Evolutionary conservation across 2,113 vertebrate genomes (phyloP).

Genomic region (Microcebus ravelobensis): DNA sequence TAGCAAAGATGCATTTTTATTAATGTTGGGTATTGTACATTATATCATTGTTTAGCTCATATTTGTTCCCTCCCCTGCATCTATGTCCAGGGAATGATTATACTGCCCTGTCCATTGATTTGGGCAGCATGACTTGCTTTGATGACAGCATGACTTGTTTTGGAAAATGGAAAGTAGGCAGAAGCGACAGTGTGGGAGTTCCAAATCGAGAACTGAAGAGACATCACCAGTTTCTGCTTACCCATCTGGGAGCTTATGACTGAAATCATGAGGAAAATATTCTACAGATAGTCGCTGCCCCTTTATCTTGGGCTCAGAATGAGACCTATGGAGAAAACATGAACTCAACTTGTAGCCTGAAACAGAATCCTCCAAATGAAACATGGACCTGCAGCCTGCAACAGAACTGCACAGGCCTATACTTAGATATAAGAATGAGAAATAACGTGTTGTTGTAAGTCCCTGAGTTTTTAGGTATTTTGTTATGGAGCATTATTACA

Average conservation of each 20-base stretch:
- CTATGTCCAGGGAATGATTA: background rate
- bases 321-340: background rate
- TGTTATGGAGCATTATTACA: background rate
- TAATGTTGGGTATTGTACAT: background rate
- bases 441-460: background rate
- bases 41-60: background rate
- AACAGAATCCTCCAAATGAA: background rate
- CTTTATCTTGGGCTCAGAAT: background rate
- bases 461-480: background rate
- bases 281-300: background rate
- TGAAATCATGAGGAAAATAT: background rate
- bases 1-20: conserved; percentile 35
- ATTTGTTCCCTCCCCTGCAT: background rate
- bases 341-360: background rate
- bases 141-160: background rate
- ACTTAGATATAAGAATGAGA: background rate
- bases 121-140: background rate
- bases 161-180: background rate
- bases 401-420: background rate
- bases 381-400: background rate
- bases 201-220: background rate
- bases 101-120: background rate
- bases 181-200: background rate
- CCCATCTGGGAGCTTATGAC: background rate
- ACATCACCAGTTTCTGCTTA: background rate